These are phyloP conservation scores for Oophaga pumilio DNA, from an alignment of 2,113 vertebrate genomes.

Conservation along the genomic window DNA sequence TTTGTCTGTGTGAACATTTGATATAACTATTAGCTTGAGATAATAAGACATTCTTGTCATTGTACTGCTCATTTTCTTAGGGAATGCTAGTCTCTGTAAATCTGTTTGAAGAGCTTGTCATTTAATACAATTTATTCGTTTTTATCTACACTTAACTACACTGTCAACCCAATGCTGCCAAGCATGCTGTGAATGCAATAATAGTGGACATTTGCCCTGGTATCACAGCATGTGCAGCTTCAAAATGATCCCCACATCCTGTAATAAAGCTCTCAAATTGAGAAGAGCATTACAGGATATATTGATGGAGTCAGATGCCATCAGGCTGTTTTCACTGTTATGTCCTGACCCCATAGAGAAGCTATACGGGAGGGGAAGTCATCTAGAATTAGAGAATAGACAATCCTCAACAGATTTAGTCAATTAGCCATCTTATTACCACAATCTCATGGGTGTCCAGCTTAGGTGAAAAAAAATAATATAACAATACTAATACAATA, in stretches of 20 bases:
- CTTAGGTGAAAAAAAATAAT: neutral
- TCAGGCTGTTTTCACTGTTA: neutral
- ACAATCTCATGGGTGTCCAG: neutral
- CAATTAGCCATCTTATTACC: neutral
- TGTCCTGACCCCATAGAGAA: neutral
- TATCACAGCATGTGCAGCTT: neutral
- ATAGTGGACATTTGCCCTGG: neutral
- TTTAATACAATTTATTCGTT: neutral
- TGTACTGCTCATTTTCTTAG: neutral
- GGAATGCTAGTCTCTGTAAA: neutral
- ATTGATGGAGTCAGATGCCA: neutral
- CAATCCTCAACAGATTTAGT: neutral
- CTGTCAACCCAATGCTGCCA: neutral
- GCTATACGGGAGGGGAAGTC: neutral
- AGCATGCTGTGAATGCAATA: neutral
- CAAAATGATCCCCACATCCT: constrained; percentile 2
- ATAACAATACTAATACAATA: neutral
- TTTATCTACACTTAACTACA: neutral
- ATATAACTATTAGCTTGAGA: neutral
- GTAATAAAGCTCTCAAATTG: neutral
- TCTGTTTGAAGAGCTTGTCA: neutral
- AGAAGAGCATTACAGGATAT: neutral
- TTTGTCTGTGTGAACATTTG: neutral
- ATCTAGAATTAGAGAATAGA: neutral
- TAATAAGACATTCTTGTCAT: neutral